phyloP scores from a whole-genome alignment of 2,113 vertebrate genomes.

The Anser cygnoides region DNA sequence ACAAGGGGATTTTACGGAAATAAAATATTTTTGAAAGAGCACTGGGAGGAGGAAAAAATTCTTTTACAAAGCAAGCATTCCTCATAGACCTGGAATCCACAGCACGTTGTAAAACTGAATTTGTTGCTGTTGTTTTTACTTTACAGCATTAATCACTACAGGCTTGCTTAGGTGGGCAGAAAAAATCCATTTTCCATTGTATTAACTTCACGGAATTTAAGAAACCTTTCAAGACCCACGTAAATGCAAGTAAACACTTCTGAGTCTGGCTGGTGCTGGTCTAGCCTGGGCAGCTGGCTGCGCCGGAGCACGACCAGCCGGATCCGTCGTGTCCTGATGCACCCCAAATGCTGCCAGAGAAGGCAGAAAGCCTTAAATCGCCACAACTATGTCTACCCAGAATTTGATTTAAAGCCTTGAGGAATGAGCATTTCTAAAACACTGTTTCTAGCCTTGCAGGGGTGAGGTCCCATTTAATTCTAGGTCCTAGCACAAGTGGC shows the following conservation, averaged over 20 bases:
- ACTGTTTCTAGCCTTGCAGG: rapidly evolving
- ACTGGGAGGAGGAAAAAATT: background rate
- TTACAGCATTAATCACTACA: conserved; percentile 24
- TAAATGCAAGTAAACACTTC: background rate
- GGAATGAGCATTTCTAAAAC: background rate
- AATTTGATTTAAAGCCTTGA: rapidly evolving
- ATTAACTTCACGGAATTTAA: background rate
- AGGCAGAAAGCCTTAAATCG: background rate
- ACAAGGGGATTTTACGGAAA: background rate
- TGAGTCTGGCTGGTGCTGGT: background rate
- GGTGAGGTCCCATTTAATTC: rapidly evolving
- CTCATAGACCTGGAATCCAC: background rate
- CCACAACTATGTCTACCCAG: background rate
- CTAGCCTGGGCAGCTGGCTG: rapidly evolving
- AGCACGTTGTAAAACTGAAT: background rate
- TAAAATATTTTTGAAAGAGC: background rate
- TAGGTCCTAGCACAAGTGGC: rapidly evolving
- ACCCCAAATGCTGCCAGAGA: rapidly evolving
- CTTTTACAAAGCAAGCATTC: background rate
- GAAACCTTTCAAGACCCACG: background rate
- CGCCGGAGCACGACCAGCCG: background rate
- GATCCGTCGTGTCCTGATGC: rapidly evolving
- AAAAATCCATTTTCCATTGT: background rate
- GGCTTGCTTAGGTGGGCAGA: conserved; percentile 14
- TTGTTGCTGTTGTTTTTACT: conserved; percentile 16